Evolutionary conservation across 2,888 invertebrate species (phyloP).

Genomic region (Lysandra bellargus): DNA sequence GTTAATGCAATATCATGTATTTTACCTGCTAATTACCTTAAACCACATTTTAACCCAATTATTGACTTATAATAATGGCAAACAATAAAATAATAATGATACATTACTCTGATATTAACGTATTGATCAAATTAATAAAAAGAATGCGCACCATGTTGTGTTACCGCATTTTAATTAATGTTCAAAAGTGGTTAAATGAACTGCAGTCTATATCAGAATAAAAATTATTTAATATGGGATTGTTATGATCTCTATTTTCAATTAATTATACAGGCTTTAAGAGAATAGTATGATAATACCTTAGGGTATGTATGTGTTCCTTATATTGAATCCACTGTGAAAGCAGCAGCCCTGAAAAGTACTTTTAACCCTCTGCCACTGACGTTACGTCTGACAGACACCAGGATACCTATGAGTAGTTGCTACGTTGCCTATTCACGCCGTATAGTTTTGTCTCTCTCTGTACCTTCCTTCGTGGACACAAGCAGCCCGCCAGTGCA

Average conservation of each 20-base stretch:
- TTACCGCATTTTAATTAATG: constrained; percentile 1
- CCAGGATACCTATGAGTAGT: too few species aligned
- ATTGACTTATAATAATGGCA: constrained; percentile 21
- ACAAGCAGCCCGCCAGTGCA: too few species aligned
- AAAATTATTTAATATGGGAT: background rate
- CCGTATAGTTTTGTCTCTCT: too few species aligned
- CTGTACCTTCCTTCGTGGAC: too few species aligned
- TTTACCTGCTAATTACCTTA: constrained; percentile 4
- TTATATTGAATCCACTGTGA: too few species aligned
- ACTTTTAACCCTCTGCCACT: too few species aligned
- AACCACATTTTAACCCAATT: background rate
- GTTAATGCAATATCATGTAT: constrained; percentile 5
- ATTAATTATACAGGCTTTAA: too few species aligned
- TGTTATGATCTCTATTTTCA: background rate
- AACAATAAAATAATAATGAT: background rate
- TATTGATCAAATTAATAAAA: background rate
- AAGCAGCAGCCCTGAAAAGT: too few species aligned
- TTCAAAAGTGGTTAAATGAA: background rate
- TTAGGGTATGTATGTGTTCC: too few species aligned
- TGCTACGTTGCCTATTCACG: too few species aligned
- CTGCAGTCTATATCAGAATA: background rate
- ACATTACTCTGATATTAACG: background rate
- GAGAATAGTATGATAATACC: too few species aligned
- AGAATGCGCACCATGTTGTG: background rate
- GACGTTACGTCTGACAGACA: too few species aligned